phyloP scores from a whole-genome alignment of 1,140 invertebrate species.

The Planococcus citri region DNA sequence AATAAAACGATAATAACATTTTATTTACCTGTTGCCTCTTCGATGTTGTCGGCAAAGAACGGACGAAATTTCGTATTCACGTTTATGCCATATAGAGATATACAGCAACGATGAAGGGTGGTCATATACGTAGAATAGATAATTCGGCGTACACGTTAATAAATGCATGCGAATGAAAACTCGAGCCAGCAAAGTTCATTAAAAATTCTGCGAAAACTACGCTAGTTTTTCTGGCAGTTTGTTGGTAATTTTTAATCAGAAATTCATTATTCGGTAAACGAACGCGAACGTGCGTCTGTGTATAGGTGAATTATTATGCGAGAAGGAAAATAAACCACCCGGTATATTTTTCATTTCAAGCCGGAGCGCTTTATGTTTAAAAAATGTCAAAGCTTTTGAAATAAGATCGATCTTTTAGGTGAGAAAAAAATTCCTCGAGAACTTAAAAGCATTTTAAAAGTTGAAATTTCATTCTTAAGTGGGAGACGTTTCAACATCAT shows the following conservation, averaged over 20 bases:
- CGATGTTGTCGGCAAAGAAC: neutral
- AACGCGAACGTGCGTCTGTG: too few species aligned
- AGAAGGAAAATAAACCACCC: too few species aligned
- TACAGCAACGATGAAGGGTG: too few species aligned
- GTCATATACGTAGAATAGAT: too few species aligned
- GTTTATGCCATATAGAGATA: neutral
- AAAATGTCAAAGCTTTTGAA: neutral
- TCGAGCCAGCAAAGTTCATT: neutral
- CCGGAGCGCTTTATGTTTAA: neutral
- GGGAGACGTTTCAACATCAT: neutral
- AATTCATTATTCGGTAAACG: too few species aligned
- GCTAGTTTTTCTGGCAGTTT: too few species aligned
- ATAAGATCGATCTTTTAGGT: neutral
- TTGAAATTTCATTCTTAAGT: neutral
- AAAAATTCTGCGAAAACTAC: neutral
- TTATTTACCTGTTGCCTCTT: neutral
- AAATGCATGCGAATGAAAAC: neutral
- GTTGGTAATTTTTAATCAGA: too few species aligned
- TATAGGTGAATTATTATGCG: too few species aligned
- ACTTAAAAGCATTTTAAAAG: constrained; percentile 4
- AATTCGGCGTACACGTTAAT: neutral
- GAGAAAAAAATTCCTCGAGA: neutral
- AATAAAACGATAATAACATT: constrained; percentile 1
- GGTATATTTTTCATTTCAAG: neutral
- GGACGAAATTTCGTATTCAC: neutral